Evolutionary conservation across 2,113 vertebrate genomes (phyloP).

Genomic region (Muntiacus muntjak): DNA sequence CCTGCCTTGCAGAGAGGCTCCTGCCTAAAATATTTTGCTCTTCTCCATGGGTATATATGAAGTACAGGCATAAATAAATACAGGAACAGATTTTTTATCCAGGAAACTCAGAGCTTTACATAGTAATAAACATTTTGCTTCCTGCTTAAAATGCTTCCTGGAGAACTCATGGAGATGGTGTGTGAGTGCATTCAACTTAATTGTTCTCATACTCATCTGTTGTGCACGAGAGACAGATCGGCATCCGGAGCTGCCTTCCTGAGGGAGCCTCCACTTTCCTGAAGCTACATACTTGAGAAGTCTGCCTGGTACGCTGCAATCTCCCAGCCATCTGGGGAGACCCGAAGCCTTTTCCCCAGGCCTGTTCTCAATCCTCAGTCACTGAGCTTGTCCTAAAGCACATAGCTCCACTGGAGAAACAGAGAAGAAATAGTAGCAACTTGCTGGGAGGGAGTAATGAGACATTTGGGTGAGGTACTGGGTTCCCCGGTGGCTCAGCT

Average conservation of each 20-base stretch:
- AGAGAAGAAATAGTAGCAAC: fast-evolving
- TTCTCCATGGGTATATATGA: not conserved
- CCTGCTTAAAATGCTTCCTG: not conserved
- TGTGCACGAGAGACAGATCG: not conserved
- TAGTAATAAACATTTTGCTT: slow-evolving; percentile 32
- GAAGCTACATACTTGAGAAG: not conserved
- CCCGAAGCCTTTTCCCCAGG: not conserved
- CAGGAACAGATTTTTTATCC: not conserved
- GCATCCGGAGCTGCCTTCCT: not conserved
- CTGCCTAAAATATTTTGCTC: not conserved
- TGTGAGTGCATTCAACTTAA: not conserved
- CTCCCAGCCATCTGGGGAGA: not conserved
- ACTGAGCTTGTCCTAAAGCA: not conserved
- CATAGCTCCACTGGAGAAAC: not conserved
- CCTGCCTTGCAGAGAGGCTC: not conserved
- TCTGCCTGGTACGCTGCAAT: not conserved
- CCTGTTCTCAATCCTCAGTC: not conserved
- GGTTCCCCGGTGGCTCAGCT: not conserved
- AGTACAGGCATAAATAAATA: not conserved
- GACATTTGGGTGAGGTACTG: not conserved
- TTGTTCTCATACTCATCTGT: not conserved
- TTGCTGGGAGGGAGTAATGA: too few relatives aligned
- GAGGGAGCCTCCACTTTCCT: not conserved
- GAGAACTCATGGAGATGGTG: not conserved
- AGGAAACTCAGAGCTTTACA: not conserved